Percentiles rank a stretch among this genome's conserved stretches.
Conservation (phyloP, 2,797 vertebrate species). For the Simalia tracyae region DNA sequence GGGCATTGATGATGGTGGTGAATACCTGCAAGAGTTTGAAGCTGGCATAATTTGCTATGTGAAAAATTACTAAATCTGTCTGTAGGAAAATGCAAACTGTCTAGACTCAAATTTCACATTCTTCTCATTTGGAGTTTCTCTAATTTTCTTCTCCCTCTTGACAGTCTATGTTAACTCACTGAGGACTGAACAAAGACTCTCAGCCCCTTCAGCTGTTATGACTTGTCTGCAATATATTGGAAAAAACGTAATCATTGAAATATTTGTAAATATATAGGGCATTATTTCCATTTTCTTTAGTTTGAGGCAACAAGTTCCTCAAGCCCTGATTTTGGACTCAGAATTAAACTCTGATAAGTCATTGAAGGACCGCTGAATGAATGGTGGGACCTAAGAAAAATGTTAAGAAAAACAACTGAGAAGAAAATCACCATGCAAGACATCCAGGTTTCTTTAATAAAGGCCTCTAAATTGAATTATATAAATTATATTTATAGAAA, state of each 20-base stretch:
- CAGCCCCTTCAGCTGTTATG: background rate
- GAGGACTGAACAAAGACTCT: slow-evolving; percentile 6
- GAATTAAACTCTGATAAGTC: background rate
- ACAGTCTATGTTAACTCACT: slow-evolving; percentile 39
- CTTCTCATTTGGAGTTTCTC: slow-evolving; percentile 11
- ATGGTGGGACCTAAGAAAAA: background rate
- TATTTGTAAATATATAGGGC: background rate
- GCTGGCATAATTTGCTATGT: slow-evolving; percentile 25
- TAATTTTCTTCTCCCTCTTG: slow-evolving; percentile 26
- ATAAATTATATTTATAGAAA: background rate
- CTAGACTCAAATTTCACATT: slow-evolving; percentile 41
- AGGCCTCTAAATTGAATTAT: background rate
- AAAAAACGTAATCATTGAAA: background rate
- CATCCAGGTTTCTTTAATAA: background rate
- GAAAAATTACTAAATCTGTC: slow-evolving; percentile 30
- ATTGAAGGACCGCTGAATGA: background rate
- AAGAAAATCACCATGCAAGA: background rate
- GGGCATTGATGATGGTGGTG: slow-evolving; percentile 9
- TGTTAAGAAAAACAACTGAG: background rate
- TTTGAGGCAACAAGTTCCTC: background rate
- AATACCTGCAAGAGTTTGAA: slow-evolving; percentile 31
- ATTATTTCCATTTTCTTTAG: background rate
- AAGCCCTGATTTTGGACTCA: background rate
- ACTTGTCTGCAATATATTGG: background rate
- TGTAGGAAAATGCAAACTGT: slow-evolving; percentile 41